These are phyloP conservation scores for Panthera leo DNA, from an alignment of 2,113 vertebrate species.

Conservation along the genomic window DNA sequence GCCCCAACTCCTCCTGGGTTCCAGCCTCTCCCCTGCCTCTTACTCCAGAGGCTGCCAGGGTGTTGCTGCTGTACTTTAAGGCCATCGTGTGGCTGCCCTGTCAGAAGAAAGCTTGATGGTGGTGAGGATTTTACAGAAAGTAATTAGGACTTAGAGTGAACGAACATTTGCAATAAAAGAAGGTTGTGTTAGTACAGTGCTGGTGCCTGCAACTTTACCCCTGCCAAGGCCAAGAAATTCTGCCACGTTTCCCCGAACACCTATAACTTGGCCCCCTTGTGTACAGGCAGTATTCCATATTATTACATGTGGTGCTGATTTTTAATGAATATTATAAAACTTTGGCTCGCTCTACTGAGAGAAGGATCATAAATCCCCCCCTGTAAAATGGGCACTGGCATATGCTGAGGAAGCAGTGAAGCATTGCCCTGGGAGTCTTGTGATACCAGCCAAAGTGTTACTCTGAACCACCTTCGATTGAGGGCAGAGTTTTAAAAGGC, in stretches of 20 bases:
- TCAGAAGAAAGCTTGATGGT: conserved; percentile 33
- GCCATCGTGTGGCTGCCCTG: conserved; percentile 28
- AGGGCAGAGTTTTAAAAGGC: conserved; percentile 53
- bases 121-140: conserved; percentile 61
- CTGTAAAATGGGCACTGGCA: conserved; percentile 66
- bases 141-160: conserved; percentile 62
- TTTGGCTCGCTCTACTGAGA: conserved; percentile 69
- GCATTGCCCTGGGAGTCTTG: conserved; percentile 44
- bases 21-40: background rate
- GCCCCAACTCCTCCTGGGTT: background rate
- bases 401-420: conserved; percentile 73
- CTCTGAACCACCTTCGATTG: conserved; percentile 17
- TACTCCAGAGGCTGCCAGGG: background rate
- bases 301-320: conserved; percentile 75
- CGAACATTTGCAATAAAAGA: conserved; percentile 61
- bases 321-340: conserved; percentile 82
- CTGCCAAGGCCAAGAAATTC: conserved; percentile 60
- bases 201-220: conserved; percentile 60
- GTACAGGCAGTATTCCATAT: conserved; percentile 71
- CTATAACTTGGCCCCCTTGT: conserved; percentile 66
- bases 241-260: conserved; percentile 68
- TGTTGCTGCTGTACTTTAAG: background rate
- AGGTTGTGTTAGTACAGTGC: conserved; percentile 56
- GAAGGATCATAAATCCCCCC: conserved; percentile 71
- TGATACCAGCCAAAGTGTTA: conserved; percentile 48